phyloP scores from a whole-genome alignment of 2,113 vertebrate species.

The Nyctereutes procyonoides region DNA sequence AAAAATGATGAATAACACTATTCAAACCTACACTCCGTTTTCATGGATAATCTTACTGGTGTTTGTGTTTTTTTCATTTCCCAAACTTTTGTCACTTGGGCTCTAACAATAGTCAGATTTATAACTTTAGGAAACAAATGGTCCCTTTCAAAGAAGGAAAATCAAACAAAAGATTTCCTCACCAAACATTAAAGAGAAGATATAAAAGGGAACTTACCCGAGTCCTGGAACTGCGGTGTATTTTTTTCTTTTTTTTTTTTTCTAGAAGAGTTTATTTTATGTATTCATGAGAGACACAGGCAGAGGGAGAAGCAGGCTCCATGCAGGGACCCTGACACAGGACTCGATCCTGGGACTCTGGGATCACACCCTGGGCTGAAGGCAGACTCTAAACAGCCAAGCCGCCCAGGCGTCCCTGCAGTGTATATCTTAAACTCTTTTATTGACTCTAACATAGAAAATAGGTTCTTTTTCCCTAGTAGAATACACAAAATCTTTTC shows the following conservation, averaged over 20 bases:
- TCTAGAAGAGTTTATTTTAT: too few relatives aligned
- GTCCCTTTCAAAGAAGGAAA: constrained; percentile 8
- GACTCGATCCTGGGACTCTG: too few relatives aligned
- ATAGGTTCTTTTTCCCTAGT: not conserved
- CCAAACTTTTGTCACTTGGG: not conserved
- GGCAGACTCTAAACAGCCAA: too few relatives aligned
- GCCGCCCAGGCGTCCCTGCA: not conserved
- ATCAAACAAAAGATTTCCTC: not conserved
- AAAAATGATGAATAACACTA: not conserved
- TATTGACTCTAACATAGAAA: not conserved
- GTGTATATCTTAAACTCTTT: not conserved
- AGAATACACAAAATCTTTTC: not conserved
- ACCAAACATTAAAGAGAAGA: not conserved
- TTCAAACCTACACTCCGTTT: not conserved
- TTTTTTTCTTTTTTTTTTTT: not conserved
- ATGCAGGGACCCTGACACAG: too few relatives aligned
- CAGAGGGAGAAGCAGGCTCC: too few relatives aligned
- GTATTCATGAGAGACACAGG: too few relatives aligned
- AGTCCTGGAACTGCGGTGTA: not conserved
- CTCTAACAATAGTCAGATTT: not conserved
- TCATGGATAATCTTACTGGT: not conserved
- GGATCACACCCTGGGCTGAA: too few relatives aligned
- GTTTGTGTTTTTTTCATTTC: not conserved
- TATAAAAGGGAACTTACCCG: not conserved
- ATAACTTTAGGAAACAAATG: not conserved